Evolutionary conservation across 2,888 invertebrate species (phyloP), one percentile per base, ranked within the genome.

Genomic region (Dynastes hyllus): DNA sequence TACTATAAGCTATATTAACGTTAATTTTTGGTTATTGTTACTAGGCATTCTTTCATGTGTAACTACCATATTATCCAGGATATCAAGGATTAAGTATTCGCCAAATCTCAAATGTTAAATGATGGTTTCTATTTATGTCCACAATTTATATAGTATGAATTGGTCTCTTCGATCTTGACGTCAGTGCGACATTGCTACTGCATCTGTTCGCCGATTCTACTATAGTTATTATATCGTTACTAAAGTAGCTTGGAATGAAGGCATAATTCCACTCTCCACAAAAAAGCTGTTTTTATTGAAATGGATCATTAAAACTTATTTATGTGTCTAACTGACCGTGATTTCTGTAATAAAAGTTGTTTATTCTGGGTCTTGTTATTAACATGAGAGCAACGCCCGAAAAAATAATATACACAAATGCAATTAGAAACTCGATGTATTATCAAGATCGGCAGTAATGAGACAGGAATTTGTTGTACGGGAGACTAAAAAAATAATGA

Each of bases 261-360:
- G 6, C 16, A 16, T 53, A 53, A 5, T 53, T 53, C 13, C 13
- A 5, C n/a, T 53, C 5, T 37, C 22, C 22, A 53, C n/a, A 53
- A 53, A 11, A 53, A 53, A 5, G 16, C 16, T n/a, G n/a, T 53
- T 53, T 53, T 16, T 53, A 53, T 53, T 53, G 53, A 16, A 53
- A 61, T 37, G 6, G 27, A 55, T 73, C 73, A 58, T 73, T 73
- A 73, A 73, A 73, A 58, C n/a, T 6, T 13, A 58, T 71, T 71
- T 71, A 71, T 37, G 40, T 16, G 40, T 55, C 32, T 40, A 71
- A n/a, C 40, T 40, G 40, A 9, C 73, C 9, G 1, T 27, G 11
- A 27, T 16, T 58, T 22, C 37, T 61, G 40, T 22, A 40, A 58
- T 61, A 61, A 73, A 73, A 13, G 45, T 73, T 73, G 73, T 73